These are phyloP conservation scores for Trichogramma dendrolimi DNA, from an alignment of 2,888 invertebrate species.

Conservation along the genomic window DNA sequence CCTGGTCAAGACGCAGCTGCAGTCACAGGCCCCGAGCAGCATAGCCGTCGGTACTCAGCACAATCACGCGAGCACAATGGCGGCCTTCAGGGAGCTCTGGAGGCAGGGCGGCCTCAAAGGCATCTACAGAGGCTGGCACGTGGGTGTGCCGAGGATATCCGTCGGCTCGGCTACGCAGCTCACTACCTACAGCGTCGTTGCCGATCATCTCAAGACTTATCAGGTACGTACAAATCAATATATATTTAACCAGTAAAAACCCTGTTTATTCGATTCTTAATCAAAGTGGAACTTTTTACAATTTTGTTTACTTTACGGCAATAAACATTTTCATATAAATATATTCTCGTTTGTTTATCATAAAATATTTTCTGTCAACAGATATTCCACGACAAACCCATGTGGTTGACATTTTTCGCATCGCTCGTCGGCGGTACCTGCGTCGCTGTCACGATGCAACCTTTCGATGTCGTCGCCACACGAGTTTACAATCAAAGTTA, in stretches of 20 bases:
- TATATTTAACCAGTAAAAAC: neutral
- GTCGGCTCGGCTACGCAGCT: conserved; percentile 81
- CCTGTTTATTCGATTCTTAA: neutral
- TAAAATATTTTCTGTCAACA: conserved; percentile 32
- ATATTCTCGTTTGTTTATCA: too few relatives aligned
- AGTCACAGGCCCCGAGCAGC: conserved; percentile 64
- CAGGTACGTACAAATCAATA: conserved; percentile 22
- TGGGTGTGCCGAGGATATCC: conserved; percentile 70
- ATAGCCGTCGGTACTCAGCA: conserved; percentile 90
- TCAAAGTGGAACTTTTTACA: too few relatives aligned
- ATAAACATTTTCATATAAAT: too few relatives aligned
- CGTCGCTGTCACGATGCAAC: conserved; percentile 76
- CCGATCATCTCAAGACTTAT: conserved; percentile 56
- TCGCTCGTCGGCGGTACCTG: conserved; percentile 74
- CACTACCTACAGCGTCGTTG: conserved; percentile 72
- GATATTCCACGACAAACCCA: conserved; percentile 58
- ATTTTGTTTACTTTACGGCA: too few relatives aligned
- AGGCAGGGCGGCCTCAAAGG: conserved; percentile 58
- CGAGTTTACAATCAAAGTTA: conserved; percentile 82
- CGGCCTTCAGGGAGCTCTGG: conserved; percentile 62
- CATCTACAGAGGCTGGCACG: conserved; percentile 74
- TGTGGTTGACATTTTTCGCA: conserved; percentile 67
- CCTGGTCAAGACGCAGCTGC: conserved; percentile 80
- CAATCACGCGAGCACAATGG: conserved; percentile 63
- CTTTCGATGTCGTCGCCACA: conserved; percentile 84